Base-by-base conservation (phyloP, 2,113 vertebrate species). In the Enhydra lutris region DNA sequence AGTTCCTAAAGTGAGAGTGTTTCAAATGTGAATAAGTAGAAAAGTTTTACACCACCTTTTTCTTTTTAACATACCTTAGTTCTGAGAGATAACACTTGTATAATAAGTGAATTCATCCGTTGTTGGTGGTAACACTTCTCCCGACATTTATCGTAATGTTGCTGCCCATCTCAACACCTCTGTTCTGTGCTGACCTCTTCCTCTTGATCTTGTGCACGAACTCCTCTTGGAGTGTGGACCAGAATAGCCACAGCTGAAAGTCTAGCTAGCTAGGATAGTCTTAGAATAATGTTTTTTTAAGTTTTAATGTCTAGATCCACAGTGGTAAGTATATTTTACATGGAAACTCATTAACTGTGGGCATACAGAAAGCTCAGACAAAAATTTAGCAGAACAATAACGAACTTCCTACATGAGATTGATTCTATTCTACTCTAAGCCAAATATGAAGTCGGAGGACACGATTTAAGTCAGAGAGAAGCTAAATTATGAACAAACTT, bases 161-260 rank as follows among this genome's bases (percentile, higher is more conserved):
- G 39, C 3, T 1, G 6, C 13, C 12, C 4, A 3, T n/a, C 18
- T 86, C 24, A 0, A 3, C 6, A 3, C 11, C 23, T 34, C 50
- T 34, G 26, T 26, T 65, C 34, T 12, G 8, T 83, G 31, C 21
- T 47, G 63, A 34, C 63, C 63, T 67, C 26, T 6, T 39, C 73
- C 29, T 71, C 71, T 78, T 47, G 1, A 52, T n/a, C 17, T 1
- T 45, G 26, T 47, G 29, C 76, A 34, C 2, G 1, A 15, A 50
- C 76, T 52, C 31, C 47, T 52, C 31, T 52, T 50, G 24, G 8
- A 20, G 4, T 84, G 10, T 29, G 7, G 36, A 11, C 2, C 42
- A 87, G 39, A 78, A 39, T 10, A 74, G 36, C 34, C 4, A 52
- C 34, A 87, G 81, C 9, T 10, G n/a, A 78, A 86, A 89, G 50